A percentile compares a stretch with the other conserved stretches of the same genome.
phyloP scores from a whole-genome alignment of 2,888 invertebrate species.

The Phoronis australis region DNA sequence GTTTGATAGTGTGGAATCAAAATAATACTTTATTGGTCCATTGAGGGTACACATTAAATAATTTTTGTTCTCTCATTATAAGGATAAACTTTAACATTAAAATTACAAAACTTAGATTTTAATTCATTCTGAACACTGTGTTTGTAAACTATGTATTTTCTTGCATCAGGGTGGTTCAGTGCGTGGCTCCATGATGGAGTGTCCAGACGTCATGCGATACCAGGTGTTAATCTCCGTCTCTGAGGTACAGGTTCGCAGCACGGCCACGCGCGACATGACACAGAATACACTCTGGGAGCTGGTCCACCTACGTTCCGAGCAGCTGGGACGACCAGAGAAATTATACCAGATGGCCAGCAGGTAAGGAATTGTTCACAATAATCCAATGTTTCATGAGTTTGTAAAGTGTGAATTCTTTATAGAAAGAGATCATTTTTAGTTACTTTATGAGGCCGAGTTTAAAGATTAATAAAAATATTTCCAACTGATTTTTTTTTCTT shows the following conservation, averaged over 20 bases:
- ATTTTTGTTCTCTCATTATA: no score
- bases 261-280: conserved; percentile 76
- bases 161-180: conserved; percentile 1
- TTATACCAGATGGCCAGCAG: conserved; percentile 94
- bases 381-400: background rate
- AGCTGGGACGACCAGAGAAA: conserved; percentile 90
- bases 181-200: conserved; percentile 3
- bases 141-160: no score
- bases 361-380: conserved; percentile 54
- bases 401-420: background rate
- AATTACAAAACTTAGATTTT: no score
- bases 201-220: conserved; percentile 63
- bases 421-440: background rate
- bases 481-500: background rate
- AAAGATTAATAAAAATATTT: no score
- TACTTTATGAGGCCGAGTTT: no score
- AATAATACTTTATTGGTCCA: no score
- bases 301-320: conserved; percentile 87
- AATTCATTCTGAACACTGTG: no score
- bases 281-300: conserved; percentile 97
- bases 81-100: no score
- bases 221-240: conserved; percentile 95
- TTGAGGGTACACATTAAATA: no score
- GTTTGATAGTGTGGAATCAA: no score
- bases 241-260: conserved; percentile 92